Percentiles rank a stretch among this genome's conserved stretches.
Conservation (phyloP, 64 coral and sea anemone species). For the Cladopsammia gracilis region DNA sequence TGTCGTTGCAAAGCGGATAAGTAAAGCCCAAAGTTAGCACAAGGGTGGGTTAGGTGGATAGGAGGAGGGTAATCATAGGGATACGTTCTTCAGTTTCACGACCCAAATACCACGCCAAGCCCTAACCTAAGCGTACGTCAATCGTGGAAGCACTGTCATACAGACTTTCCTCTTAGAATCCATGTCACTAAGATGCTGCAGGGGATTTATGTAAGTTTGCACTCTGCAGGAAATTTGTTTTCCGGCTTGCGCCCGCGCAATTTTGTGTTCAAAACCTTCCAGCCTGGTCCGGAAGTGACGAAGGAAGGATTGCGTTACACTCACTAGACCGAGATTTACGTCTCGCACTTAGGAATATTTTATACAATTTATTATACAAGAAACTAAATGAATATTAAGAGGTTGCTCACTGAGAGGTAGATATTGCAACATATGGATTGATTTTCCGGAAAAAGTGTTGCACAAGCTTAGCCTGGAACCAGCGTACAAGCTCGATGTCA, state of each 20-base stretch:
- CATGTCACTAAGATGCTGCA: slow-evolving; percentile 22
- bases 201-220: slow-evolving; percentile 11
- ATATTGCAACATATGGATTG: no score
- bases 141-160: background rate
- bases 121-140: slow-evolving; percentile 26
- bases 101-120: slow-evolving; percentile 15
- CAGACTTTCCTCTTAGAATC: slow-evolving; percentile 25
- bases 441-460: no score
- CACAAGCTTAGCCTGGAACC: slow-evolving; percentile 25
- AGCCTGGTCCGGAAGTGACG: no score
- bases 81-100: background rate
- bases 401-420: no score
- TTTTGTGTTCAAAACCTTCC: slow-evolving; percentile 11
- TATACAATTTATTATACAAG: no score
- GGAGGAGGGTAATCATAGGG: background rate
- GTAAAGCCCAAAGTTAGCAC: background rate
- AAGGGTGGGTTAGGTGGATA: background rate
- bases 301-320: no score
- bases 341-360: no score
- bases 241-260: background rate
- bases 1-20: background rate
- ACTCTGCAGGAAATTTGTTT: background rate
- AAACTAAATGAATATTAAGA: no score
- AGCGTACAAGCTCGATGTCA: slow-evolving; percentile 29
- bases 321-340: no score